phyloP scores from a whole-genome alignment of 1,140 invertebrate genomes.

The Marisa cornuarietis region DNA sequence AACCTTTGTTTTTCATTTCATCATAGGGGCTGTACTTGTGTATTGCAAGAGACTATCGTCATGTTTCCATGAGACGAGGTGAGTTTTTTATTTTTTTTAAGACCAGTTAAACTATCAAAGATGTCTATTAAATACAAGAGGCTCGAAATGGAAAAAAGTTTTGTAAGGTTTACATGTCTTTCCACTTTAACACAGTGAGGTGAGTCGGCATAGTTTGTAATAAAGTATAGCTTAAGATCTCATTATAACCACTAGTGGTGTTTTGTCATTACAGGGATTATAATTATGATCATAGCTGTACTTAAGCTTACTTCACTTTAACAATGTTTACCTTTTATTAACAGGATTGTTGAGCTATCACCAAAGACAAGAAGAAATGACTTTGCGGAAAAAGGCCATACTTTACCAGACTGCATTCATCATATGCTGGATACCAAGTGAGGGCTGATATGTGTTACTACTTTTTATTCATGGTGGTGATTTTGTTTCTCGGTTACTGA shows the following conservation, averaged over 20 bases:
- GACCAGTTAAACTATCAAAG: too few species aligned
- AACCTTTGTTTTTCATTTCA: not conserved
- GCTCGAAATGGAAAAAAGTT: too few species aligned
- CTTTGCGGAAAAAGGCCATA: conserved; percentile 34
- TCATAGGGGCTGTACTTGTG: conserved; percentile 27
- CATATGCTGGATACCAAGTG: conserved; percentile 43
- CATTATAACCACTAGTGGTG: too few species aligned
- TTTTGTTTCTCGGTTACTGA: too few species aligned
- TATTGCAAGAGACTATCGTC: conserved; percentile 25
- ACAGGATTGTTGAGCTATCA: conserved; percentile 40
- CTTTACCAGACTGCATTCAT: conserved; percentile 39
- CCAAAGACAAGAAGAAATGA: conserved; percentile 36
- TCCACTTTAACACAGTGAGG: too few species aligned
- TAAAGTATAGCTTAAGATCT: too few species aligned
- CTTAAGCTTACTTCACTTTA: not conserved
- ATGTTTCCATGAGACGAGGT: conserved; percentile 30
- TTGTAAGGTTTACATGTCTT: too few species aligned
- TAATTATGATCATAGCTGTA: too few species aligned
- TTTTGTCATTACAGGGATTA: too few species aligned
- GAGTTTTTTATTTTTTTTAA: not conserved
- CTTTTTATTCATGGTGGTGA: too few species aligned
- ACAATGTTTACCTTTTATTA: conserved; percentile 5
- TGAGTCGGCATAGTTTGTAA: too few species aligned
- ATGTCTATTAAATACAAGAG: too few species aligned
- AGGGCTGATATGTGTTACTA: conserved; percentile 10